Percentiles rank a stretch among this genome's conserved stretches.
These are phyloP conservation scores for Cydia pomonella DNA, from an alignment of 1,140 invertebrate genomes.

Conservation along the genomic window DNA sequence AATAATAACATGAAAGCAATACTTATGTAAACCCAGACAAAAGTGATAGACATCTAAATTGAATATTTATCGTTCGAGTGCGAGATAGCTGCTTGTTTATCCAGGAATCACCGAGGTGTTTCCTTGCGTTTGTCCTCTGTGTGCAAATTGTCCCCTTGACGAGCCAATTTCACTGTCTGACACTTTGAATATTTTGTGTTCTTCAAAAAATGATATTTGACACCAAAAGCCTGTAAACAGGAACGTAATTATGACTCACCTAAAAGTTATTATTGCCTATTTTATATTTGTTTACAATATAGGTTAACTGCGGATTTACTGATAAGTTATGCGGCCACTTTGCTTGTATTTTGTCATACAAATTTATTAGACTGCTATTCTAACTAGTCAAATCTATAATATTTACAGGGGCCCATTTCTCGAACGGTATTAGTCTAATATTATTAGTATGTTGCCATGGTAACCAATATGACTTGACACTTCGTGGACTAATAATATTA, in stretches of 20 bases:
- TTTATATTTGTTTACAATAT: not conserved
- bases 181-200: slow-evolving; percentile 4
- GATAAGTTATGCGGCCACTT: no score
- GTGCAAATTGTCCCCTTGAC: slow-evolving; percentile 39
- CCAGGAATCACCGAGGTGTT: slow-evolving; percentile 48
- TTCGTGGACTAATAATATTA: no score
- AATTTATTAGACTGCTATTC: no score
- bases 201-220: not conserved
- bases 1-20: not conserved
- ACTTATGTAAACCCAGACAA: not conserved
- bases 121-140: slow-evolving; percentile 43
- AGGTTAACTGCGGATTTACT: no score
- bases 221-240: no score
- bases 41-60: slow-evolving; percentile 12
- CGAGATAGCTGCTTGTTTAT: slow-evolving; percentile 40
- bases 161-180: not conserved
- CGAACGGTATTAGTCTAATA: no score
- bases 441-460: no score
- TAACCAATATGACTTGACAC: no score
- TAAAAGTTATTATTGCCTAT: not conserved
- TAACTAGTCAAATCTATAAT: no score
- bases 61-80: slow-evolving; percentile 35
- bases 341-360: no score
- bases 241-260: no score
- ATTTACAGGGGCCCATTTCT: no score